Base-by-base conservation (phyloP, 2,113 vertebrate genomes). In the Callospermophilus lateralis region DNA sequence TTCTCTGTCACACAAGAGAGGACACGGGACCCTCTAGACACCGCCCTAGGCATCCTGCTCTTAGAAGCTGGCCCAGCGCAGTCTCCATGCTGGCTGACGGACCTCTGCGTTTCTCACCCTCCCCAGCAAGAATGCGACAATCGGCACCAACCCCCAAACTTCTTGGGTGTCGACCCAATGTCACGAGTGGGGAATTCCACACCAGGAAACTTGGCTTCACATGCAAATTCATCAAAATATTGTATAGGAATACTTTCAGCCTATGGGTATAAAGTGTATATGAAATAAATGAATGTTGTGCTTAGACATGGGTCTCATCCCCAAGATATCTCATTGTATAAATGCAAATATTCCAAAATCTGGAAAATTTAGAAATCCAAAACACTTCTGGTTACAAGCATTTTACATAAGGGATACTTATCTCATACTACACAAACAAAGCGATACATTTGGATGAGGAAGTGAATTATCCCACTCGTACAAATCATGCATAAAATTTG, bases 21-120 rank as follows among this genome's bases (percentile, higher is more conserved):
- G 42, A 53, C 0, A 0, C 2, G 24, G 37, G 45, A 20, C 8
- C 22, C 45, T 22, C 30, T 19, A 22, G 88, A 79, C 2, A 30
- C 37, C 22, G 0, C 19, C 11, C 17, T 65, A n/a, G 28, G 15
- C 8, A 22, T 11, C 48, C 48, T 65, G 39, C 22, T 39, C 30
- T 74, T 30, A 0, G 94, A 68, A 93, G 20, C 72, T 26, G 72
- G 12, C 72, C 53, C 79, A 7, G n/a, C 12, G 34, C 37, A 3
- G 8, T 32, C 24, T 6, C 0, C 11, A 17, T 13, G 53, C 51
- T 7, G 1, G 65, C 37, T 19, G 12, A 32, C 9, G 4, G 20
- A 26, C 28, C 0, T 0, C 11, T 24, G 24, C 4, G 0, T 26
- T 28, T n/a, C 39, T 81, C 55, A 3, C 24, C 61, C 24, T 26